Base-by-base conservation (phyloP, 2,113 vertebrate species). In the Corythornis madagascariensis region DNA sequence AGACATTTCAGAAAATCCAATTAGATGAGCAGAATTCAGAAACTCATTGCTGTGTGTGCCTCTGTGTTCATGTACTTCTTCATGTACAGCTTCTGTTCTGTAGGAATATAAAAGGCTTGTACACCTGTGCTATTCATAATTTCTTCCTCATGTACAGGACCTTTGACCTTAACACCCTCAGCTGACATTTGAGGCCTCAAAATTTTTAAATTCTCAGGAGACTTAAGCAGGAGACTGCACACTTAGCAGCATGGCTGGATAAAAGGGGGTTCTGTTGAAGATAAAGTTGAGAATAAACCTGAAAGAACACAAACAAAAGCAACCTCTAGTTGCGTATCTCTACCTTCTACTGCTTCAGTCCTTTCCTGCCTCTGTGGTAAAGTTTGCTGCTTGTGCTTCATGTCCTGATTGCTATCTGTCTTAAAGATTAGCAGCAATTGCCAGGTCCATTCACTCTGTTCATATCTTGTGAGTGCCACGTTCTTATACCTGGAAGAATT, bases 31-130 rank as follows among this genome's bases (percentile, higher is more conserved):
- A 85, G 18, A 89, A 52, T 84, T 57, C 29, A 28, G 88, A 71
- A 63, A 52, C 2, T 50, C 0, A 0, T 15, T 88, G 45, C n/a
- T 24, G 3, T 52, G 13, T 69, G 13, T 47, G 15, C 64, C 6
- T n/a, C 6, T 67, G 4, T 71, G 42, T 48, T 9, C 65, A 52
- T 35, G 43, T 63, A 29, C 35, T 56, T 89, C 72, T 89, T n/a
- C n/a, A n/a, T n/a, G n/a, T n/a, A n/a, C n/a, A 69, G 65, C 26
- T 84, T 10, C 11, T 72, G 12, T 25, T 87, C 40, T 0, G 0
- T 64, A 82, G 53, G 42, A 38, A n/a, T 45, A 77, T 29, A 42
- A 10, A 43, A 31, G 19, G 5, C 24, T 33, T 65, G 4, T 61
- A 11, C 24, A 69, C 10, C 21, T 59, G 9, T 83, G 47, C 26